A percentile compares a stretch with the other conserved stretches of the same genome.
Evolutionary conservation across 1,140 invertebrate species (phyloP).

Genomic region (Bombus affinis): DNA sequence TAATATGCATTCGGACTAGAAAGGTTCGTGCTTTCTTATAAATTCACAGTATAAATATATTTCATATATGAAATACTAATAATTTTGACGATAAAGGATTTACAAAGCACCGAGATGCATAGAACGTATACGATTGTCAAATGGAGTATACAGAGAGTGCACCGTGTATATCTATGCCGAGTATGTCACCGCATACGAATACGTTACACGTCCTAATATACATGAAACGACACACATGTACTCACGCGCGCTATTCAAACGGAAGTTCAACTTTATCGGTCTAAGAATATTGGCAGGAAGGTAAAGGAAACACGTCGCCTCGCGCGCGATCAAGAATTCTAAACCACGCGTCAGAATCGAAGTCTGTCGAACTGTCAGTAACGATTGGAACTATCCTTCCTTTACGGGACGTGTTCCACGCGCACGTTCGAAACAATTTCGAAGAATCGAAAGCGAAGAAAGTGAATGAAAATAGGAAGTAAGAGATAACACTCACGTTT

Average conservation of each 20-base stretch:
- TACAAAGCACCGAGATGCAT: not conserved
- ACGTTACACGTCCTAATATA: not conserved
- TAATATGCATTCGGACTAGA: not conserved
- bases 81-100: not conserved
- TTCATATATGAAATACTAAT: not conserved
- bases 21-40: too few relatives aligned
- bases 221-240: not conserved
- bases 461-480: not conserved
- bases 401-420: not conserved
- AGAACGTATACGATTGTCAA: not conserved
- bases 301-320: constrained; percentile 40
- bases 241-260: constrained; percentile 4
- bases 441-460: not conserved
- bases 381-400: constrained; percentile 40
- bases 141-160: not conserved
- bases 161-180: not conserved
- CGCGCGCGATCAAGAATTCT: constrained; percentile 37
- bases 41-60: not conserved
- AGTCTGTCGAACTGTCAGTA: constrained; percentile 38
- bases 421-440: not conserved
- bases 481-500: constrained; percentile 55
- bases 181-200: constrained; percentile 11
- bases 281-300: constrained; percentile 14
- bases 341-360: constrained; percentile 25
- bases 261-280: constrained; percentile 39